Base-by-base conservation (phyloP, 2,113 vertebrate genomes). In the Papio anubis region DNA sequence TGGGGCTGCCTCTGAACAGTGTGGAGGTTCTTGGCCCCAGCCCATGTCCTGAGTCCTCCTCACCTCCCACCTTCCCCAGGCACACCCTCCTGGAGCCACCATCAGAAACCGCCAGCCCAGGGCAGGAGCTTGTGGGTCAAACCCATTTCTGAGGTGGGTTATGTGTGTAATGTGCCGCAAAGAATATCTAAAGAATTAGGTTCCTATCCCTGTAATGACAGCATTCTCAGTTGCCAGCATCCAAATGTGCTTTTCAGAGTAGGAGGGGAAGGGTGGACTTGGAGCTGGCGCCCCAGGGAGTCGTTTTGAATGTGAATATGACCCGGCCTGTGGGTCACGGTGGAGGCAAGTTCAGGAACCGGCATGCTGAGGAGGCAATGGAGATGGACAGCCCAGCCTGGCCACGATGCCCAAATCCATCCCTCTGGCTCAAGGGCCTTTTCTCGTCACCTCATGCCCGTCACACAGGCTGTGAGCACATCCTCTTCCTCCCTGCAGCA, bases 211-310 rank as follows among this genome's bases (percentile, higher is more conserved):
- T 23, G 1, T 20, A 21, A 23, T 13, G 16, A 38, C 9, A 27
- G 10, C 7, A 4, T 25, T 2, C 17, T 14, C 3, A 0, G 85
- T 14, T 1, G 3, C 12, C 21, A 11, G 20, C 13, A 2, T 2
- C 30, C n/a, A 50, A 12, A 4, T 12, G 32, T 0, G 0, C 38
- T 1, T 1, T 25, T 5, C 35, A 1, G 2, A 17, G 50, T 1
- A 35, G 16, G 12, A n/a, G 38, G 14, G 23, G 21, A 0, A 6
- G 14, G 1, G 18, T 23, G 35, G 8, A 4, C 10, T 4, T 11
- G 3, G 61, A 72, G n/a, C 61, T 23, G 50, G 40, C 1, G 35
- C 4, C 16, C 61, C 38, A 12, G 72, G 21, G 14, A 85, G 3
- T 40, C 0, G 35, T 64, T 12, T 10, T 16, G 43, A 32, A 35